Evolutionary conservation across 2,888 invertebrate species (phyloP).

Genomic region (Polymixis flavicincta): DNA sequence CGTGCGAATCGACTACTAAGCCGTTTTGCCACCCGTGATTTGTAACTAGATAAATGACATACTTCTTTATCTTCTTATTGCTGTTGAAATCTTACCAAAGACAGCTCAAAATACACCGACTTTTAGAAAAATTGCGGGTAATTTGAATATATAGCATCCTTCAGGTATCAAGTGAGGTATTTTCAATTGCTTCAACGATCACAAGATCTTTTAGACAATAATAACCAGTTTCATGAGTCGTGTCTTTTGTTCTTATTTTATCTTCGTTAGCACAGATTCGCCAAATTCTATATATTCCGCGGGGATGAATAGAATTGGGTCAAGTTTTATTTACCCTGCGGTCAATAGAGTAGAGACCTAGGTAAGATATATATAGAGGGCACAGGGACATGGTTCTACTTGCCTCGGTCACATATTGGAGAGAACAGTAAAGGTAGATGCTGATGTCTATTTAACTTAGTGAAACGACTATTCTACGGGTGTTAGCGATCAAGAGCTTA

Average conservation of each 20-base stretch:
- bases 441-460: background rate
- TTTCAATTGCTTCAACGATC: background rate
- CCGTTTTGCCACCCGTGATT: background rate
- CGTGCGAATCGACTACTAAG: too few species aligned
- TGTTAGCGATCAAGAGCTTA: background rate
- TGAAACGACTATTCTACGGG: too few species aligned
- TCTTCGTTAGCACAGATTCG: conserved; percentile 24
- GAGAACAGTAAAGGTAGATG: background rate
- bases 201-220: background rate
- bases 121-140: background rate
- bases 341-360: background rate
- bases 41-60: background rate
- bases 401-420: background rate
- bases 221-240: background rate
- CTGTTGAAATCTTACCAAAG: background rate
- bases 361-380: background rate
- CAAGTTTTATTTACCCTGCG: conserved; percentile 13
- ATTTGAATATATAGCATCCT: too few species aligned
- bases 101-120: background rate
- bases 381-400: background rate
- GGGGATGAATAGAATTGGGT: conserved; percentile 27
- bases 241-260: conserved; percentile 32
- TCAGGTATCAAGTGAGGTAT: too few species aligned
- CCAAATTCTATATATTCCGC: conserved; percentile 19
- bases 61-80: background rate